phyloP scores from a whole-genome alignment of 2,888 invertebrate genomes.

The Mesochorus sp. region DNA sequence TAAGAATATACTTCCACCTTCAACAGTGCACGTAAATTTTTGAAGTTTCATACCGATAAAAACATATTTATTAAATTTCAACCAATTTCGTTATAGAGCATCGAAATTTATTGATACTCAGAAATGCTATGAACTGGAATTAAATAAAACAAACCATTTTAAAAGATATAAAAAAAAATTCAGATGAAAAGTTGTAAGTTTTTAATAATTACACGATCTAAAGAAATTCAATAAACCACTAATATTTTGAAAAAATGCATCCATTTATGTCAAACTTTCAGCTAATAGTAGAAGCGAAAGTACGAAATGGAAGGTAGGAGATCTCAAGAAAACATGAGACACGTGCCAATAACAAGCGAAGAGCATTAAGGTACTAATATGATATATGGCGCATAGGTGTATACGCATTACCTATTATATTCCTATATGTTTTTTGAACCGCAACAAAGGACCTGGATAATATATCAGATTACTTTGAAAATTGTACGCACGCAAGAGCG shows the following conservation, averaged over 20 bases:
- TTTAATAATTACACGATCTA: no score
- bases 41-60: not conserved
- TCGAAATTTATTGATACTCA: no score
- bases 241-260: no score
- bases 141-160: not conserved
- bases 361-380: constrained; percentile 53
- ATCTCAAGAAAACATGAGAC: constrained; percentile 28
- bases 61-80: not conserved
- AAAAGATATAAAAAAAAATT: not conserved
- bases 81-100: not conserved
- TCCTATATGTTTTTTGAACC: constrained; percentile 67
- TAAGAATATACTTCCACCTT: not conserved
- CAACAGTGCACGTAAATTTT: not conserved
- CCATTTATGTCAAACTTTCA: not conserved
- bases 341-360: constrained; percentile 56
- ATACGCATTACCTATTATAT: constrained; percentile 51
- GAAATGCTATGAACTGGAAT: not conserved
- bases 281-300: not conserved
- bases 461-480: constrained; percentile 64
- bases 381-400: constrained; percentile 33
- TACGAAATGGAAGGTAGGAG: not conserved
- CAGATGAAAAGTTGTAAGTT: no score
- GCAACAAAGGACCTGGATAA: constrained; percentile 68
- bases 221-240: no score
- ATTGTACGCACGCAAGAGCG: constrained; percentile 35